Evolutionary conservation across 2,888 invertebrate genomes (phyloP).

Genomic region (Eristalinus aeneus): DNA sequence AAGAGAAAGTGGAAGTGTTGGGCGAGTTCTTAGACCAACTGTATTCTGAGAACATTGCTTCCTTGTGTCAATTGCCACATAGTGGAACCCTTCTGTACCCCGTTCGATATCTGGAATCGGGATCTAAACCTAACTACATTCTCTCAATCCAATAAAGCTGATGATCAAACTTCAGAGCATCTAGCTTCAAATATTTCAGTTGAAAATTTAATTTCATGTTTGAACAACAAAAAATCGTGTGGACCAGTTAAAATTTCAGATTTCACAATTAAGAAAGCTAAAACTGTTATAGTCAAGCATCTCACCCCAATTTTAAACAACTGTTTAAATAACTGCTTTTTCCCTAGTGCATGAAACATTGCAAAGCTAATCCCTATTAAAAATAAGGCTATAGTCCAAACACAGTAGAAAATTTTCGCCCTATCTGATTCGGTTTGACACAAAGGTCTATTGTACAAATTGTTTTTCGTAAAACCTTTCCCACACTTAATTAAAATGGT

Average conservation of each 20-base stretch:
- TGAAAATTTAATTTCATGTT: neutral
- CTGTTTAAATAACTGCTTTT: conserved; percentile 6
- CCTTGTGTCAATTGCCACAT: neutral
- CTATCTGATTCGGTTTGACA: too few species aligned
- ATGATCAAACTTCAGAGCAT: too few species aligned
- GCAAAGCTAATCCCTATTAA: neutral
- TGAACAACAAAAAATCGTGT: neutral
- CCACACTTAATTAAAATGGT: too few species aligned
- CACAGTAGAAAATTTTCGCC: neutral
- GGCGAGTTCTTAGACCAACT: neutral
- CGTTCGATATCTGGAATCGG: neutral
- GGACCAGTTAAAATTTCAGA: neutral
- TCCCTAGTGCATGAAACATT: neutral
- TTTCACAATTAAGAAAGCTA: neutral
- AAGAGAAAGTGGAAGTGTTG: neutral
- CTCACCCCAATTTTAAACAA: neutral
- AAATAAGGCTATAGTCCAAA: neutral
- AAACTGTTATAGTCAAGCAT: neutral
- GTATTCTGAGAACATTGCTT: neutral
- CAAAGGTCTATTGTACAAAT: too few species aligned
- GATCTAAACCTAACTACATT: neutral
- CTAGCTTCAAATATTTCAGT: neutral
- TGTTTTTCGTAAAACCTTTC: too few species aligned
- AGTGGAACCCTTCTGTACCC: neutral
- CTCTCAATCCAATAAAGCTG: neutral